Percentiles rank a stretch among this genome's conserved stretches.
phyloP scores from a whole-genome alignment of 2,888 invertebrate genomes.

The Zonitis immaculata region DNA sequence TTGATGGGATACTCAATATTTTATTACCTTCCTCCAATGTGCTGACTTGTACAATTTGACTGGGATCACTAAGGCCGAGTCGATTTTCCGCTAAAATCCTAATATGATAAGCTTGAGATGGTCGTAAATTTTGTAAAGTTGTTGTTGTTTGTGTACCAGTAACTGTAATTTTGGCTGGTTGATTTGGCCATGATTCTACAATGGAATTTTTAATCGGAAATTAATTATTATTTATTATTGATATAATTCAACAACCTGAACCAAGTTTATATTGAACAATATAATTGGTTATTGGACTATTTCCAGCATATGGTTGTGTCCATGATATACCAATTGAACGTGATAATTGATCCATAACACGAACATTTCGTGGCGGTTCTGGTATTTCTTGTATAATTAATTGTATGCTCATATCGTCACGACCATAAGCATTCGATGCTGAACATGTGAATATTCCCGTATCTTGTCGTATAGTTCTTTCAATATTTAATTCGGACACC shows the following conservation, averaged over 20 bases:
- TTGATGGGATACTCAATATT: background rate
- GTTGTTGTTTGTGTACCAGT: constrained; percentile 79
- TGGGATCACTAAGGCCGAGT: constrained; percentile 81
- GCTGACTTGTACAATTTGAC: constrained; percentile 79
- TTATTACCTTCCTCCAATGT: constrained; percentile 73
- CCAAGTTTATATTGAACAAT: constrained; percentile 86
- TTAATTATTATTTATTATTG: too few species aligned
- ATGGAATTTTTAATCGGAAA: too few species aligned
- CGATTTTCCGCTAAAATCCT: constrained; percentile 86
- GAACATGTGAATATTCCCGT: constrained; percentile 84
- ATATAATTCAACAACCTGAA: too few species aligned
- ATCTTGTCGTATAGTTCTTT: constrained; percentile 81
- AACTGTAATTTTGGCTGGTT: constrained; percentile 75
- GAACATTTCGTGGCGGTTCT: constrained; percentile 81
- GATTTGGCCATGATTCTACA: constrained; percentile 75
- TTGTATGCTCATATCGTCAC: constrained; percentile 86
- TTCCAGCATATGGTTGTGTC: constrained; percentile 85
- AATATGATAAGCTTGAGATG: constrained; percentile 83
- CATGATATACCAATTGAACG: constrained; percentile 81
- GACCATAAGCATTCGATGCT: constrained; percentile 85
- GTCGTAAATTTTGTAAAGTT: constrained; percentile 74
- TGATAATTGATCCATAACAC: constrained; percentile 80
- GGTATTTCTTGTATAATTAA: constrained; percentile 88
- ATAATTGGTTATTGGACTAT: constrained; percentile 83
- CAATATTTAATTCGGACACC: constrained; percentile 79